phyloP scores from a whole-genome alignment of 2,888 invertebrate genomes.

The Lomographa bimaculata region DNA sequence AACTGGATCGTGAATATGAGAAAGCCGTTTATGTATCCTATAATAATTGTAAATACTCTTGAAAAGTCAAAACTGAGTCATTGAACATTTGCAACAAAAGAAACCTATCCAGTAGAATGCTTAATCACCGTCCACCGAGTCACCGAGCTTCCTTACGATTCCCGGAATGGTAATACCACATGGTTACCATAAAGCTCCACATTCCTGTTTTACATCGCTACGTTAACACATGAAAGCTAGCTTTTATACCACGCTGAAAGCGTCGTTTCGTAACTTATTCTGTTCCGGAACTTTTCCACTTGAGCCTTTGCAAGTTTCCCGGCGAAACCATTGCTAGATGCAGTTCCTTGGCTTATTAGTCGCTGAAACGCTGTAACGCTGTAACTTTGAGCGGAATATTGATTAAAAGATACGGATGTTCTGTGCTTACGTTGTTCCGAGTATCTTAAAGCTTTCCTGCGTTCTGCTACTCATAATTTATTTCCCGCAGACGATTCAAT shows the following conservation, averaged over 20 bases:
- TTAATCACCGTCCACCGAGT: no score
- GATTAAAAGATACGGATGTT: background rate
- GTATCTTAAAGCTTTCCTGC: no score
- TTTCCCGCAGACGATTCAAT: no score
- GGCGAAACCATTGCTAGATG: conserved; percentile 19
- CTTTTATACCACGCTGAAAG: conserved; percentile 35
- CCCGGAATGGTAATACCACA: background rate
- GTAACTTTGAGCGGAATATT: conserved; percentile 5
- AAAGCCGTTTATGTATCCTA: no score
- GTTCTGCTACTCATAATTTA: no score
- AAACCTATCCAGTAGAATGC: no score
- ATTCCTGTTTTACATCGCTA: conserved; percentile 4
- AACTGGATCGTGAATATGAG: no score
- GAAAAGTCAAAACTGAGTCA: no score
- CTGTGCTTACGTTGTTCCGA: no score
- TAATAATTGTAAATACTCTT: no score
- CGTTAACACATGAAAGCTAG: conserved; percentile 3
- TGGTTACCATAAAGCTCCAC: background rate
- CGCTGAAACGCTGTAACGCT: conserved; percentile 13
- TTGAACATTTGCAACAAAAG: no score
- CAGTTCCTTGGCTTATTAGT: conserved; percentile 24
- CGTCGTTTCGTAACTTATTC: conserved; percentile 41
- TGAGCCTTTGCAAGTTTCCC: conserved; percentile 31
- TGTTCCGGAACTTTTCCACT: conserved; percentile 48
- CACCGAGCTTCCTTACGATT: no score